Conservation (phyloP, 2,888 invertebrate genomes). For the Tipula unca region DNA sequence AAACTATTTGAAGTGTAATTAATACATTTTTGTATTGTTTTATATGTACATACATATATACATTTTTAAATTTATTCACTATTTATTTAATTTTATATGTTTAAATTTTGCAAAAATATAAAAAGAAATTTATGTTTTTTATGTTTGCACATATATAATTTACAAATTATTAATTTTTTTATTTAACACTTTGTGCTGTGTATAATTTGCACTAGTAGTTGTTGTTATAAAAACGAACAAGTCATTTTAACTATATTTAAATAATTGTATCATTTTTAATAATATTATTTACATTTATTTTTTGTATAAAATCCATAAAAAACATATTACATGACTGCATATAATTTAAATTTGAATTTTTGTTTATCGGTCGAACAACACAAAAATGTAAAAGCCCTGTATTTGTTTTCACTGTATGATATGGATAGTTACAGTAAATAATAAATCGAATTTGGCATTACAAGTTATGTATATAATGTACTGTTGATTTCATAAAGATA, state of each 20-base stretch:
- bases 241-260: neutral
- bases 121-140: neutral
- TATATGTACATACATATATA: too few species aligned
- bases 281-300: neutral
- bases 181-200: neutral
- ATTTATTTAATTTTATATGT: neutral
- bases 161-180: neutral
- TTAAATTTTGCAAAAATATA: neutral
- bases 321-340: neutral
- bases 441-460: neutral
- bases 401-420: neutral
- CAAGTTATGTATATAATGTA: neutral
- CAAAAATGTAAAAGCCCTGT: neutral
- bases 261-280: neutral
- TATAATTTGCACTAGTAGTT: neutral
- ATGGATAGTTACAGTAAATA: neutral
- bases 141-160: neutral
- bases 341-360: neutral
- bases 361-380: neutral
- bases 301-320: neutral
- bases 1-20: neutral
- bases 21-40: neutral
- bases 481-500: neutral
- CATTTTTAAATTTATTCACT: neutral
- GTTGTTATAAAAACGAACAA: neutral